Conservation (phyloP, 2,113 vertebrate species). For the Thryonomys swinderianus region DNA sequence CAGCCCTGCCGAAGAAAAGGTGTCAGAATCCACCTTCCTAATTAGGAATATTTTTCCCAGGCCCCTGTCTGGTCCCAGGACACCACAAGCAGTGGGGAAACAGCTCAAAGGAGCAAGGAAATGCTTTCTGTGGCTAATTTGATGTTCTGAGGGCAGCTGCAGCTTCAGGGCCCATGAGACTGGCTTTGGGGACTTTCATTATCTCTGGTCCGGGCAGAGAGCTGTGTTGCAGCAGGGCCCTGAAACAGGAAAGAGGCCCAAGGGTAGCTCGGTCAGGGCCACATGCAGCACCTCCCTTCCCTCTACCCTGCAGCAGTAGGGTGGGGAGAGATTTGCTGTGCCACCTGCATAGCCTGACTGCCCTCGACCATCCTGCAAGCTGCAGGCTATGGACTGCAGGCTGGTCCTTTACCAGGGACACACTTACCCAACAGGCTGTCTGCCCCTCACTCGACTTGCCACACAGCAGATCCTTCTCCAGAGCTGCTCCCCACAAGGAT, state of each 20-base stretch:
- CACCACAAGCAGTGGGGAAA: too few relatives aligned
- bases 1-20: background rate
- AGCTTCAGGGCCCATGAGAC: background rate
- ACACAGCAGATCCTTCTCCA: background rate
- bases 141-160: background rate
- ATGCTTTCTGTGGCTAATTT: background rate
- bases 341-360: fast-evolving
- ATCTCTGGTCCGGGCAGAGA: background rate
- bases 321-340: too few relatives aligned
- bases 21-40: background rate
- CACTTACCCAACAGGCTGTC: fast-evolving
- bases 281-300: fast-evolving
- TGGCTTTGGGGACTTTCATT: background rate
- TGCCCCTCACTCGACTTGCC: too few relatives aligned
- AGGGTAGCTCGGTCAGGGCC: fast-evolving
- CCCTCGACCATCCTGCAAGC: background rate
- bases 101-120: background rate
- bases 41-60: too few relatives aligned
- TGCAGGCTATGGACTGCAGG: too few relatives aligned
- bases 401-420: too few relatives aligned
- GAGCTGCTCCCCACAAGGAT: background rate
- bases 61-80: background rate
- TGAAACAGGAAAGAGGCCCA: background rate
- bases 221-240: background rate
- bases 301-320: background rate